Percentiles rank a stretch among this genome's conserved stretches.
These are phyloP conservation scores for Myripristis jacobus DNA, from an alignment of 2,797 vertebrate species.

Conservation along the genomic window DNA sequence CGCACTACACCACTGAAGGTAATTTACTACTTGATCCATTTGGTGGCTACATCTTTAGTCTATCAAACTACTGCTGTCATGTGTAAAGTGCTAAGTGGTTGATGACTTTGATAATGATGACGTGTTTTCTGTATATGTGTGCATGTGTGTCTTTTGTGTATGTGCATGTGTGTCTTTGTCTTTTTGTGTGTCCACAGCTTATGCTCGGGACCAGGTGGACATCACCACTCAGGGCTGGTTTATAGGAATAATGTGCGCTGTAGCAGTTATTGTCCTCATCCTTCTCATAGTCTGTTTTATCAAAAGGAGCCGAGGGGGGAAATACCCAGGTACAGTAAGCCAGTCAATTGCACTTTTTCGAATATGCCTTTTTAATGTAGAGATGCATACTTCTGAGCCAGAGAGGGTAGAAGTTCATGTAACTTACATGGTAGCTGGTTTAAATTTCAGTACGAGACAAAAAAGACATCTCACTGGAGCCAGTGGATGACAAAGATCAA, in stretches of 20 bases:
- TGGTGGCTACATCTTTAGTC: background rate
- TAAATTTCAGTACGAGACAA: constrained; percentile 90
- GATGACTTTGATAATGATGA: too few relatives aligned
- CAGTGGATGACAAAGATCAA: constrained; percentile 92
- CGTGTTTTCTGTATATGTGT: background rate
- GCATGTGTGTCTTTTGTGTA: background rate
- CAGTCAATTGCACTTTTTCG: background rate
- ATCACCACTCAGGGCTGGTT: constrained; percentile 98
- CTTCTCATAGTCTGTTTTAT: constrained; percentile 97
- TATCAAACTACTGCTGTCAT: background rate
- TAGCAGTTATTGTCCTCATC: constrained; percentile 96
- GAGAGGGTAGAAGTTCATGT: background rate
- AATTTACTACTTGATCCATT: constrained; percentile 13
- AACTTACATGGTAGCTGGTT: constrained; percentile 8
- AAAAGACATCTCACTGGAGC: constrained; percentile 91
- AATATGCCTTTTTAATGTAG: background rate
- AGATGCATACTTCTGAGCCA: background rate
- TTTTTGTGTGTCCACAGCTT: constrained; percentile 79
- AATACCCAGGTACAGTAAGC: constrained; percentile 91
- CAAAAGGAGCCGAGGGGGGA: constrained; percentile 96
- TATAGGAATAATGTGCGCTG: constrained; percentile 98
- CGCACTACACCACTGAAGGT: constrained; percentile 86
- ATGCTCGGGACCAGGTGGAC: constrained; percentile 95
- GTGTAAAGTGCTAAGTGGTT: background rate
- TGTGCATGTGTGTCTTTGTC: constrained; percentile 13